A percentile compares a stretch with the other conserved stretches of the same genome.
Conservation (phyloP, 2,113 vertebrate genomes). For the Caloenas nicobarica region DNA sequence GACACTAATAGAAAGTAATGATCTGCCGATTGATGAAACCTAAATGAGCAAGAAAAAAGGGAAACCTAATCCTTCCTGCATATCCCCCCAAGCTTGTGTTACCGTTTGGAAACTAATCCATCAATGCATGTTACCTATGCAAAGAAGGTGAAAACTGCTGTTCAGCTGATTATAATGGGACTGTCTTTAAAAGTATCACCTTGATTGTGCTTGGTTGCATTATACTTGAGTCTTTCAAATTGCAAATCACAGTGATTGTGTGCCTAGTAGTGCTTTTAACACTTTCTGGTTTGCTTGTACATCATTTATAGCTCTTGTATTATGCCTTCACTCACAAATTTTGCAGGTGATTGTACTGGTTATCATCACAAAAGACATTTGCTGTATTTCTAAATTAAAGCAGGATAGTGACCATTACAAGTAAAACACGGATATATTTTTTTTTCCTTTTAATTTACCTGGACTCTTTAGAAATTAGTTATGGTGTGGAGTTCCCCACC, state of each 20-base stretch:
- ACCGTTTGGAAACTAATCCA: neutral
- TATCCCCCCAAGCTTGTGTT: neutral
- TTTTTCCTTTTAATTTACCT: neutral
- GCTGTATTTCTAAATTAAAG: neutral
- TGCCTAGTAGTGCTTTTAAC: constrained; percentile 47
- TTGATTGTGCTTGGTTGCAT: constrained; percentile 61
- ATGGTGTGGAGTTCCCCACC: neutral
- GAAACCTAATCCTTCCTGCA: neutral
- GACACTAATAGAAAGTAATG: neutral
- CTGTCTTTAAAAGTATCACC: constrained; percentile 29
- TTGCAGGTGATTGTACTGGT: neutral
- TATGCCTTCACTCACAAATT: constrained; percentile 40
- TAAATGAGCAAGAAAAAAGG: neutral
- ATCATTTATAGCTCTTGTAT: constrained; percentile 39
- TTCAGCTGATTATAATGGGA: constrained; percentile 69
- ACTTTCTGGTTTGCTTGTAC: constrained; percentile 45
- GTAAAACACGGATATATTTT: neutral
- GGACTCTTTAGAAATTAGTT: neutral
- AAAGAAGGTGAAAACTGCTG: constrained; percentile 37
- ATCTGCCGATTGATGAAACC: neutral
- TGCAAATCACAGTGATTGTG: constrained; percentile 60
- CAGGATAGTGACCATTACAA: neutral
- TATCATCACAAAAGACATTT: constrained; percentile 35
- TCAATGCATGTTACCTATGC: constrained; percentile 25
- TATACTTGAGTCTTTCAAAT: constrained; percentile 56